Percentiles rank a stretch among this genome's conserved stretches.
Evolutionary conservation across 1,140 invertebrate genomes (phyloP).

Genomic region (Drosophila kohkoa): DNA sequence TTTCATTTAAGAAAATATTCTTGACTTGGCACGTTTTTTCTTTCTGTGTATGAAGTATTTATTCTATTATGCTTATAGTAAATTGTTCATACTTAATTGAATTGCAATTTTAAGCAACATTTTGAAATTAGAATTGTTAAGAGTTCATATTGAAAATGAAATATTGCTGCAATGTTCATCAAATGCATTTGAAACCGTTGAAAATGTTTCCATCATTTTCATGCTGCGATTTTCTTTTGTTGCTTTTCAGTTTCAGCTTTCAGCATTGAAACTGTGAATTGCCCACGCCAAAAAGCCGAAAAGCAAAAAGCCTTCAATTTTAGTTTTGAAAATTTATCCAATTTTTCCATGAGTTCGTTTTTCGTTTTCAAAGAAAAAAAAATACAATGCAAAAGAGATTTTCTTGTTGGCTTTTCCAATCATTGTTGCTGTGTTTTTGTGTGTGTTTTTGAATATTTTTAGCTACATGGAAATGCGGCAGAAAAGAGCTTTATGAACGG

Average conservation of each 20-base stretch:
- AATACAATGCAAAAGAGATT: slow-evolving; percentile 55
- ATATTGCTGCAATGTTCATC: too few species aligned
- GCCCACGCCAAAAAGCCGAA: background rate
- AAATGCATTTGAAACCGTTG: too few species aligned
- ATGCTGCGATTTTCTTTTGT: background rate
- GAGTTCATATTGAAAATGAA: too few species aligned
- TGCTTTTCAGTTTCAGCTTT: background rate
- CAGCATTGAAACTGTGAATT: background rate
- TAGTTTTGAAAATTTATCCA: slow-evolving; percentile 27
- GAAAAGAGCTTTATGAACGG: slow-evolving; percentile 13
- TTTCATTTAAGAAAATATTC: too few species aligned
- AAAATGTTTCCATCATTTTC: background rate
- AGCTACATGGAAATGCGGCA: slow-evolving; percentile 30
- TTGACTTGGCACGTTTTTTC: too few species aligned
- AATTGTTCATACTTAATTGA: too few species aligned
- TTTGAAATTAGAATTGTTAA: too few species aligned
- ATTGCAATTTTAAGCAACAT: too few species aligned
- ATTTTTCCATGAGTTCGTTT: slow-evolving; percentile 55
- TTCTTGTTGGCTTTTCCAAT: slow-evolving; percentile 35
- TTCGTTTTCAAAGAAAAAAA: slow-evolving; percentile 6
- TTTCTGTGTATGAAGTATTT: too few species aligned
- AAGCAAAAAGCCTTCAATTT: slow-evolving; percentile 27
- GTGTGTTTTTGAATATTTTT: slow-evolving; percentile 41
- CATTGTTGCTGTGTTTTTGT: slow-evolving; percentile 39
- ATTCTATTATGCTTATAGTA: too few species aligned